Conservation (phyloP, 2,797 vertebrate genomes). For the Hirundo rustica region DNA sequence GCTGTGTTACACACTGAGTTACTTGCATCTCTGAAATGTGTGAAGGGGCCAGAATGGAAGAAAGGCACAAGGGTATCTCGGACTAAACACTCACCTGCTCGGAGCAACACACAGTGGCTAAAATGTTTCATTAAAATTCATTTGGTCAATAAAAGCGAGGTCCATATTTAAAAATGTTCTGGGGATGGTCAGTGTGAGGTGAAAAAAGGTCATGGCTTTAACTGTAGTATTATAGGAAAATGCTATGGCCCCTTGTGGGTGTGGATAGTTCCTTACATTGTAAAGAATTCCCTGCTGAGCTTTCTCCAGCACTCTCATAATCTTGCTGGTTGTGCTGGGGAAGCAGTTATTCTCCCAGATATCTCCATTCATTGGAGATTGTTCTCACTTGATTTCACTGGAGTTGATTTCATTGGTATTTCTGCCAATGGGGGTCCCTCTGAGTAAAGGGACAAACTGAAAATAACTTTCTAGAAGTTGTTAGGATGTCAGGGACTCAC, state of each 20-base stretch:
- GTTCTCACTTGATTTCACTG: neutral
- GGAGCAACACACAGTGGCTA: neutral
- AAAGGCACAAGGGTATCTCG: neutral
- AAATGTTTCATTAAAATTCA: neutral
- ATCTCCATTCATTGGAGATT: neutral
- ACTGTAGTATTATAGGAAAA: neutral
- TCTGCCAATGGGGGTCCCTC: neutral
- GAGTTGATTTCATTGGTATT: neutral
- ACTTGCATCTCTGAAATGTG: neutral
- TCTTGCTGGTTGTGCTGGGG: neutral
- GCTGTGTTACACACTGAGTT: neutral
- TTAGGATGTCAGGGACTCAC: neutral
- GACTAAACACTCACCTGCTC: neutral
- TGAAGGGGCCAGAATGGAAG: neutral
- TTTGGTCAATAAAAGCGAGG: neutral
- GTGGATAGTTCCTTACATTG: neutral
- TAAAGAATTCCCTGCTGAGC: neutral
- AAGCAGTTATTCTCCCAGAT: neutral
- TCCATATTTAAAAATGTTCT: neutral
- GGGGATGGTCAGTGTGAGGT: neutral
- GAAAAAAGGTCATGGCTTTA: neutral
- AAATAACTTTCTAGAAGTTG: neutral
- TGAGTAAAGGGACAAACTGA: neutral
- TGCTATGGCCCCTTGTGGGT: fast-evolving
- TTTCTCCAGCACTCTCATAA: neutral